A percentile compares a stretch with the other conserved stretches of the same genome.
phyloP scores from a whole-genome alignment of 1,140 invertebrate genomes.

The Meloidogyne chitwoodi region DNA sequence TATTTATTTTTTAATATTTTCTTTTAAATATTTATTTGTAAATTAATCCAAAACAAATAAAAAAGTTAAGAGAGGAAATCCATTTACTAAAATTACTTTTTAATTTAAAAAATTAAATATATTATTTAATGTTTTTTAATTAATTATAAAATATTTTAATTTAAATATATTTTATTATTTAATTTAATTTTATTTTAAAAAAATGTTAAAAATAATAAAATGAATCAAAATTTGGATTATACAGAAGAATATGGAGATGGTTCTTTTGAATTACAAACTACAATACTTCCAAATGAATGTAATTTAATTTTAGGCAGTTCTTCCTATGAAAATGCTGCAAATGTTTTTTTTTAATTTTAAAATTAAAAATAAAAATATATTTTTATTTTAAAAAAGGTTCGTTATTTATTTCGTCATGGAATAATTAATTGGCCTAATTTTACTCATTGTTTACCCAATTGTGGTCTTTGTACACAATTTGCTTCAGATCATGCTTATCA shows the following conservation, averaged over 20 bases:
- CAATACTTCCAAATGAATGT: conserved; percentile 10
- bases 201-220: neutral
- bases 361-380: neutral
- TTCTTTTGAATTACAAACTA: conserved; percentile 9
- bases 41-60: too few species aligned
- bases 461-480: conserved; percentile 31
- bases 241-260: conserved; percentile 11
- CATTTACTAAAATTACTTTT: neutral
- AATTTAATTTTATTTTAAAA: neutral
- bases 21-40: too few species aligned
- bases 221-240: conserved; percentile 21
- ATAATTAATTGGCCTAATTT: conserved; percentile 49
- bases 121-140: too few species aligned
- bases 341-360: conserved; percentile 2
- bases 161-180: too few species aligned
- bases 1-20: too few species aligned
- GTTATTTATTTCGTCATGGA: conserved; percentile 32
- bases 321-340: conserved; percentile 1
- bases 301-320: conserved; percentile 1
- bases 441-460: conserved; percentile 45
- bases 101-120: neutral
- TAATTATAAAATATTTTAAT: neutral
- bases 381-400: conserved; percentile 4
- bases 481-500: conserved; percentile 34
- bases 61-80: too few species aligned